Evolutionary conservation across 2,888 invertebrate genomes (phyloP).

Genomic region (Apodemia zela): DNA sequence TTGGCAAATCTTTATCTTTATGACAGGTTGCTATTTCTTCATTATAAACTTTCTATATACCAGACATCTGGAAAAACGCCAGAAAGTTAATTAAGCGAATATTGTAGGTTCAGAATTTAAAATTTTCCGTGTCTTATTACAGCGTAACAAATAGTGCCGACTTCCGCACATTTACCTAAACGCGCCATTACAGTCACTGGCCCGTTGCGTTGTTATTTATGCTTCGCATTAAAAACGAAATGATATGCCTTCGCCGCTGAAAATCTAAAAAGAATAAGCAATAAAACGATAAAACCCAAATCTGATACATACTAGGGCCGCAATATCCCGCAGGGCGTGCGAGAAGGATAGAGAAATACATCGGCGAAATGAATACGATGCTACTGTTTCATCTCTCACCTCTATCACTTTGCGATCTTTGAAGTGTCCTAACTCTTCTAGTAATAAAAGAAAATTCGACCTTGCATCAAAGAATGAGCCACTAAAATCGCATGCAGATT

Average conservation of each 20-base stretch:
- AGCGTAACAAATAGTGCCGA: constrained; percentile 55
- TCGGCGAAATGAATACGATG: constrained; percentile 74
- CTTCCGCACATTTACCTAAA: constrained; percentile 68
- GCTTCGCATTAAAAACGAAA: constrained; percentile 77
- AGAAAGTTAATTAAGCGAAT: constrained; percentile 39
- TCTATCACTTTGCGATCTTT: constrained; percentile 74
- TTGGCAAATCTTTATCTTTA: constrained; percentile 31
- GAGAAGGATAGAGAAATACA: constrained; percentile 67
- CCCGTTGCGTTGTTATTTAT: constrained; percentile 73
- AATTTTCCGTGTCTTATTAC: constrained; percentile 34
- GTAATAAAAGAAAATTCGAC: constrained; percentile 60
- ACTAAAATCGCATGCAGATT: constrained; percentile 65
- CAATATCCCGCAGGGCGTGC: constrained; percentile 70
- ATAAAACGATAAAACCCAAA: constrained; percentile 81
- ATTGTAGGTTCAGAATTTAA: constrained; percentile 30
- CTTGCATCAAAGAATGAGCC: constrained; percentile 51
- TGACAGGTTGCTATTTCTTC: constrained; percentile 29
- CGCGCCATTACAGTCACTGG: constrained; percentile 70
- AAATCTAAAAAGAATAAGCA: constrained; percentile 81
- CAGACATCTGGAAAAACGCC: constrained; percentile 32
- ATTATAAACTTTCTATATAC: constrained; percentile 26
- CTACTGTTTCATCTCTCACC: constrained; percentile 81
- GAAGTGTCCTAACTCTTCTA: constrained; percentile 72
- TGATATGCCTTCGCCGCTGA: constrained; percentile 79
- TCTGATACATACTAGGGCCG: constrained; percentile 78